A percentile compares a stretch with the other conserved stretches of the same genome.
Evolutionary conservation across 1,140 invertebrate species (phyloP).

Genomic region (Lamellibrachia luymesi): DNA sequence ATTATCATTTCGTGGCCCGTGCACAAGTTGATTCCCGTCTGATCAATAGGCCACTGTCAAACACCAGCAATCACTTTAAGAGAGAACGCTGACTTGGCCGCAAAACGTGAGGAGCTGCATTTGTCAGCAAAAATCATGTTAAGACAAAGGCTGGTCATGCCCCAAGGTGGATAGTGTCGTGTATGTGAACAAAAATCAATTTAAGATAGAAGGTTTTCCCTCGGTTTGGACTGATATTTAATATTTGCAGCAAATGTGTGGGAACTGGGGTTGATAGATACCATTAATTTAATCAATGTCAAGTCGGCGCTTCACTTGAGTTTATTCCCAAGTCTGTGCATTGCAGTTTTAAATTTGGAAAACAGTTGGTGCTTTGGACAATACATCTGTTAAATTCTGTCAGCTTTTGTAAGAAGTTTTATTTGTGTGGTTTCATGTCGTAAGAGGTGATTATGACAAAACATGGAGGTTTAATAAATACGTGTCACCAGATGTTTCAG

Average conservation of each 20-base stretch:
- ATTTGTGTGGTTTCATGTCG: background rate
- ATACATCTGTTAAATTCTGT: background rate
- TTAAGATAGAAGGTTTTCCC: background rate
- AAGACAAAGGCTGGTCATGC: background rate
- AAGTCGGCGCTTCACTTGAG: background rate
- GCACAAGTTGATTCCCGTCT: background rate
- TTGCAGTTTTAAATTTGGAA: background rate
- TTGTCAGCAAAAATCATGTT: conserved; percentile 1
- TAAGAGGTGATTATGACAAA: background rate
- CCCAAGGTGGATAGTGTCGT: background rate
- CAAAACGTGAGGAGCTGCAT: background rate
- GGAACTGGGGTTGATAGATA: background rate
- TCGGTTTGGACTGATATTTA: background rate
- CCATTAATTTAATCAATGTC: no score
- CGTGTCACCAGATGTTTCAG: background rate
- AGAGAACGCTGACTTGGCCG: background rate
- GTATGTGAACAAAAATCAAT: background rate
- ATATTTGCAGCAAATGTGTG: background rate
- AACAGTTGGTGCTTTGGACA: background rate
- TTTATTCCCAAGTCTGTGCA: background rate
- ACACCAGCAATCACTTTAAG: background rate
- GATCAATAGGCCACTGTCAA: background rate
- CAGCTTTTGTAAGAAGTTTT: background rate
- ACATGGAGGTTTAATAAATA: background rate
- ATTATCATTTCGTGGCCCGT: background rate